These are phyloP conservation scores for Calidris pygmaea DNA, from an alignment of 2,113 vertebrate genomes.

Conservation along the genomic window DNA sequence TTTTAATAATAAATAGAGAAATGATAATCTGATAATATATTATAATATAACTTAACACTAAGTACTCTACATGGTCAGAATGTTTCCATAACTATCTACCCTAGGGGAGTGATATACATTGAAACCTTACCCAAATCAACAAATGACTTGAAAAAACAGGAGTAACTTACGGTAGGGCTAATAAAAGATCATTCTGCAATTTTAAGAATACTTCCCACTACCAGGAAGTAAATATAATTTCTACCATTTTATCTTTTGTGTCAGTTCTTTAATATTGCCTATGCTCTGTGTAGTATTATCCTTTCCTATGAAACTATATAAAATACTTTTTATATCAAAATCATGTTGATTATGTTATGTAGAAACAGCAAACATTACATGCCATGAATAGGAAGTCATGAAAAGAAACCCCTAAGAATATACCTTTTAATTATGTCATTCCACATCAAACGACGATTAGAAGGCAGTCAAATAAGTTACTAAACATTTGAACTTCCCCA, in stretches of 20 bases:
- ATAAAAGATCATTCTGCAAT: neutral
- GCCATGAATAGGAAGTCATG: neutral
- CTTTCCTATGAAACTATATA: neutral
- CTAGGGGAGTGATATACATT: neutral
- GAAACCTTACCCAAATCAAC: neutral
- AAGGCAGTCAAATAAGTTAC: neutral
- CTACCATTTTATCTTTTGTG: neutral
- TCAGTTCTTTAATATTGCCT: neutral
- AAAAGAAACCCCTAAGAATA: neutral
- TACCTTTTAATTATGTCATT: neutral
- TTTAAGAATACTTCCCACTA: neutral
- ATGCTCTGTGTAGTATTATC: neutral
- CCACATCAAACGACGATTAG: neutral
- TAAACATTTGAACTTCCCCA: constrained; percentile 10
- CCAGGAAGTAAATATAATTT: neutral
- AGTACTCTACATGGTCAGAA: neutral
- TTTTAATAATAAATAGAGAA: neutral
- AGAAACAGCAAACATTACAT: neutral
- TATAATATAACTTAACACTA: neutral
- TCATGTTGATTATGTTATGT: neutral
- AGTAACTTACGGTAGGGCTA: neutral
- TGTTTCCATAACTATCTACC: neutral
- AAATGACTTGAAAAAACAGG: neutral
- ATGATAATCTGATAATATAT: neutral
- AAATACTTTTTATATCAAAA: neutral